Evolutionary conservation across 1,140 invertebrate genomes (phyloP).

Genomic region (Camponotus vicinus): DNA sequence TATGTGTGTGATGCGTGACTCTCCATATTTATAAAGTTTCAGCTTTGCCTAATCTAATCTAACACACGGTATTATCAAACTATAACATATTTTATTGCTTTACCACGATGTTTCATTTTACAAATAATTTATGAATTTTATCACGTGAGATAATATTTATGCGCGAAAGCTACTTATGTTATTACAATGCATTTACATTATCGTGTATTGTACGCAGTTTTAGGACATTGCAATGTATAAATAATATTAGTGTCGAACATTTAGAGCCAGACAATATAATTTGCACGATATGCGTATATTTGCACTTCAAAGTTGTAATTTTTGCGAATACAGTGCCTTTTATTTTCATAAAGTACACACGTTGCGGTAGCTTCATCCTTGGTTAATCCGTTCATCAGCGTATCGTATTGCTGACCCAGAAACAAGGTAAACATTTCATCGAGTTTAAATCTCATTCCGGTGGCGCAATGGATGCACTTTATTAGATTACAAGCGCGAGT

Average conservation of each 20-base stretch:
- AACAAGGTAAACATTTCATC: constrained; percentile 57
- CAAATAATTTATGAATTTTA: constrained; percentile 20
- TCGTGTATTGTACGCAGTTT: neutral
- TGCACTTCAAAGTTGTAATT: constrained; percentile 21
- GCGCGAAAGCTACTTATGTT: neutral
- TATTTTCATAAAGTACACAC: constrained; percentile 34
- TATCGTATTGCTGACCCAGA: constrained; percentile 59
- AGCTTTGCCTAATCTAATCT: neutral
- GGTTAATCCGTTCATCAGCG: constrained; percentile 44
- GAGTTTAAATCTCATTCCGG: constrained; percentile 61
- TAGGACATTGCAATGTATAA: neutral
- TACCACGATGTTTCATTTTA: neutral
- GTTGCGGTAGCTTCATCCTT: constrained; percentile 23
- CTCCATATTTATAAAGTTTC: neutral
- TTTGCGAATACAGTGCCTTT: constrained; percentile 15
- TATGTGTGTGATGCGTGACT: neutral
- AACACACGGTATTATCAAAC: neutral
- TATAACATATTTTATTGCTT: neutral
- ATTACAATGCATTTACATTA: constrained; percentile 28
- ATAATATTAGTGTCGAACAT: constrained; percentile 4
- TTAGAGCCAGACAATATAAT: neutral
- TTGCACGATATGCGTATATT: neutral
- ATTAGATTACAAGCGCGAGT: constrained; percentile 45
- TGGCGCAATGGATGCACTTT: constrained; percentile 28
- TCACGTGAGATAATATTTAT: constrained; percentile 1